Evolutionary conservation across 2,113 vertebrate species (phyloP).

Genomic region (Anoura caudifer): DNA sequence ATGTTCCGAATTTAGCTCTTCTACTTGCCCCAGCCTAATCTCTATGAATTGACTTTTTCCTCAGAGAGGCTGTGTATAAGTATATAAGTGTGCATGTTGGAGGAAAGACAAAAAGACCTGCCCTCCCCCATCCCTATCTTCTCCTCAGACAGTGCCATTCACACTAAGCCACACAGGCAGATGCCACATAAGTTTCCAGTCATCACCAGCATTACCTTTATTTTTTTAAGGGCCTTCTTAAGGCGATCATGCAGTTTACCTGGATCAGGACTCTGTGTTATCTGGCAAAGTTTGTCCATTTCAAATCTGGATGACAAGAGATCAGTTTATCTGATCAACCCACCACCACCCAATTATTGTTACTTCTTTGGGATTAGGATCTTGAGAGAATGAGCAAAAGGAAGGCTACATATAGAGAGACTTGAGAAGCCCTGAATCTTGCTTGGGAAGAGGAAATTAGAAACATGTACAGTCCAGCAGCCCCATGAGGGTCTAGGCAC

Average conservation of each 20-base stretch:
- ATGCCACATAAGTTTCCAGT: not conserved
- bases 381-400: not conserved
- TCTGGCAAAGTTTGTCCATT: not conserved
- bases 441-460: not conserved
- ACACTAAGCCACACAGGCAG: not conserved
- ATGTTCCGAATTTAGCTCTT: conserved; percentile 36
- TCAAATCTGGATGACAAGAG: conserved; percentile 29
- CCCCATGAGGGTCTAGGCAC: not conserved
- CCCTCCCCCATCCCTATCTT: not conserved
- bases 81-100: not conserved
- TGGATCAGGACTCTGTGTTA: not conserved
- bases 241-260: not conserved
- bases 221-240: not conserved
- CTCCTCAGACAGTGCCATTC: not conserved
- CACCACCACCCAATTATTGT: not conserved
- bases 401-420: not conserved
- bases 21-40: conserved; percentile 41
- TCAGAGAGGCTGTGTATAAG: not conserved
- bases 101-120: not conserved
- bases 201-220: not conserved
- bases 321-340: not conserved
- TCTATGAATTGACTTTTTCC: conserved; percentile 37
- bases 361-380: not conserved
- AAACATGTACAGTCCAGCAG: not conserved
- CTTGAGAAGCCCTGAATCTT: not conserved